Conservation (phyloP, 2,113 vertebrate genomes). For the Oryzias melastigma region DNA sequence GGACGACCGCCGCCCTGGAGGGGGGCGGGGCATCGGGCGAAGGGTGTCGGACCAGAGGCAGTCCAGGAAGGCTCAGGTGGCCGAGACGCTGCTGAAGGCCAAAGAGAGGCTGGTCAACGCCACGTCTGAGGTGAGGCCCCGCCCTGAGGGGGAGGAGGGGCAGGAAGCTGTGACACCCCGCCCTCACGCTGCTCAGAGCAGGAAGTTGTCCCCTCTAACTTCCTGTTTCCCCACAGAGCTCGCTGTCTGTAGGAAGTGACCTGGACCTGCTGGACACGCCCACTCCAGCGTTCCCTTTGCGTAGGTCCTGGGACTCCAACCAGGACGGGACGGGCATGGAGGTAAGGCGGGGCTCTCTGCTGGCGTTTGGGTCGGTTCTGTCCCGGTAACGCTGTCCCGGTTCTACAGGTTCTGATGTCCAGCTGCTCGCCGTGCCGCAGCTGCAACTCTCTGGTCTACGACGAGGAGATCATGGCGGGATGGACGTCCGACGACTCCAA, state of each 20-base stretch:
- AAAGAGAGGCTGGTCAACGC: constrained; percentile 86
- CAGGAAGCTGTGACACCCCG: not conserved
- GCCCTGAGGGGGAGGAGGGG: not conserved
- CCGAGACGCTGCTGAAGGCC: constrained; percentile 79
- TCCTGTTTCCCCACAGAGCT: constrained; percentile 76
- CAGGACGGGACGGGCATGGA: constrained; percentile 79
- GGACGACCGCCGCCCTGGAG: constrained; percentile 61
- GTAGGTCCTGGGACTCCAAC: constrained; percentile 77
- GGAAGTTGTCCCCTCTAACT: not conserved
- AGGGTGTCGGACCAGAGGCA: constrained; percentile 71
- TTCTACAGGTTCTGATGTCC: constrained; percentile 82
- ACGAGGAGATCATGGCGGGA: constrained; percentile 96
- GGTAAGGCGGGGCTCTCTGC: constrained; percentile 55
- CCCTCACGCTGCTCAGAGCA: not conserved
- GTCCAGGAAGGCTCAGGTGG: constrained; percentile 76
- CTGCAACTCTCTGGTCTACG: constrained; percentile 87
- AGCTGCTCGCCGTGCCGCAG: constrained; percentile 87
- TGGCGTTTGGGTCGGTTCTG: fast-evolving
- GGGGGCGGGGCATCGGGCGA: constrained; percentile 26
- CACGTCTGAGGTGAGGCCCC: constrained; percentile 79
- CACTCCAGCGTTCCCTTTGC: constrained; percentile 69
- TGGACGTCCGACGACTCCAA: constrained; percentile 96
- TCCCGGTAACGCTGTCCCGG: not conserved
- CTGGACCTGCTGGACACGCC: constrained; percentile 82
- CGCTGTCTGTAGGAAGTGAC: constrained; percentile 87